Conservation (phyloP, 2,888 invertebrate species). For the Eumacrocentrus americanus region DNA sequence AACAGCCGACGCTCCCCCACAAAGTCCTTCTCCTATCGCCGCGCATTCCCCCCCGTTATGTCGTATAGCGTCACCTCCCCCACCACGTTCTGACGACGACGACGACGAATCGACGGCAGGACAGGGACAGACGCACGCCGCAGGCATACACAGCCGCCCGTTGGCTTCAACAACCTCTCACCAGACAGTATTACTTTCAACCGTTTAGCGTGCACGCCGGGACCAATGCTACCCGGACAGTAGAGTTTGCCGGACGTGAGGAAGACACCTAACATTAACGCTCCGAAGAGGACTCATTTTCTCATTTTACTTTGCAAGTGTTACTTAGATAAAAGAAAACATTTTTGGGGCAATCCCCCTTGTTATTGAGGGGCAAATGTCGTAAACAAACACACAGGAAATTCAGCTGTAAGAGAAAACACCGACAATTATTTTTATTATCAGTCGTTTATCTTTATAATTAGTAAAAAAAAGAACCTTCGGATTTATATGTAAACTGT, state of each 20-base stretch:
- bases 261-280: too few relatives aligned
- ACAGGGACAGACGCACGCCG: slow-evolving; percentile 32
- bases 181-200: slow-evolving; percentile 57
- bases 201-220: slow-evolving; percentile 48
- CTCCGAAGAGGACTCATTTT: too few relatives aligned
- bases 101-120: slow-evolving; percentile 34
- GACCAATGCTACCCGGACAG: slow-evolving; percentile 15
- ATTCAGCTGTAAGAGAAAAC: too few relatives aligned
- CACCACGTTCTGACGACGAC: slow-evolving; percentile 30
- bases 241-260: slow-evolving; percentile 8
- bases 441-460: too few relatives aligned
- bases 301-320: too few relatives aligned
- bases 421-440: too few relatives aligned
- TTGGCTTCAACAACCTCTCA: slow-evolving; percentile 54
- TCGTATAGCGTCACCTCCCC: slow-evolving; percentile 3
- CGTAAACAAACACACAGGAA: too few relatives aligned
- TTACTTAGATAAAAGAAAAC: too few relatives aligned
- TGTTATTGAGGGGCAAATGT: too few relatives aligned
- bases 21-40: neutral
- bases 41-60: slow-evolving; percentile 13
- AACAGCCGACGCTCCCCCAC: neutral
- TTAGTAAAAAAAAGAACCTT: too few relatives aligned
- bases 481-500: too few relatives aligned
- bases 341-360: too few relatives aligned
- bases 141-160: slow-evolving; percentile 37